Base-by-base conservation (phyloP, 2,113 vertebrate genomes). In the Sisor rabdophorus region DNA sequence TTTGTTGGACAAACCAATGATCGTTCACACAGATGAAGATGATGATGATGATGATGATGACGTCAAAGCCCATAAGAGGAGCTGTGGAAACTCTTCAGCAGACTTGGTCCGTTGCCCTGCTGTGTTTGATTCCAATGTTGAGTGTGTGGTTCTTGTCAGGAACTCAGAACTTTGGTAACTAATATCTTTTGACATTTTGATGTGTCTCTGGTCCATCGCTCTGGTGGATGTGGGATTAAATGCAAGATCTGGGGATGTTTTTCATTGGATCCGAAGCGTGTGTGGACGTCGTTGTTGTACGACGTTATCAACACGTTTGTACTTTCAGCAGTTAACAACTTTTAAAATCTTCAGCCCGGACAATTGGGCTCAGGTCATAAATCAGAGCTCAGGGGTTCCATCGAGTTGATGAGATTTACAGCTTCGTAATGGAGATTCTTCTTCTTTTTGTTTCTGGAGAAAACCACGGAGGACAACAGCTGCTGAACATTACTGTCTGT, bases 311-410 rank as follows among this genome's bases (percentile, higher is more conserved):
- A 16, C 16, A n/a, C 58, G 48, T 77, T 71, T 82, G 65, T 81
- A 87, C 52, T 63, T 82, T 13, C 65, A 80, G 81, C 75, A 71
- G 78, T 84, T 83, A 74, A 80, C 60, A 73, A 63, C 75, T 75
- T 67, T 47, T 63, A n/a, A 60, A 80, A 82, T 22, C 26, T 82
- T 87, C 59, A 56, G 76, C n/a, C 79, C 81, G 76, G 79, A 75
- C 85, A 10, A 84, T 81, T 78, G 24, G 1, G 47, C 86, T 86
- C 85, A 88, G 82, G 77, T 78, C 81, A 74, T 87, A 85, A 87
- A 89, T 88, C 86, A 81, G 48, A 32, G 58, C 55, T 58, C 60
- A 24, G 40, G 40, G 77, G 69, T 82, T 82, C 74, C 84, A 82
- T 26, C 58, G 22, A 47, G 59, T 56, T 84, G 67, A 80, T 72